Evolutionary conservation across 2,888 invertebrate species (phyloP).

Genomic region (Stenodera caucasica): DNA sequence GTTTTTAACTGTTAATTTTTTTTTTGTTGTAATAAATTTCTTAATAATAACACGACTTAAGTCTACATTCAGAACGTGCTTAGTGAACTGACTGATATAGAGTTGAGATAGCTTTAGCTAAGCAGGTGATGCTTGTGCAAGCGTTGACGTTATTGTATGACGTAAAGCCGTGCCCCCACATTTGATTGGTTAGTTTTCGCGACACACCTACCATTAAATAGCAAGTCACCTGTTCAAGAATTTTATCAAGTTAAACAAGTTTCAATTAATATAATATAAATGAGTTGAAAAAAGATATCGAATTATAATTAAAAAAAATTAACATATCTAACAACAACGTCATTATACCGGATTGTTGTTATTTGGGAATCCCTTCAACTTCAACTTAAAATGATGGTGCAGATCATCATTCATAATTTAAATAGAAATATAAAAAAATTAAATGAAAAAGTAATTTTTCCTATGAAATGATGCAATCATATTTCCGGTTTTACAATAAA

Average conservation of each 20-base stretch:
- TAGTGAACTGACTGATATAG: conserved; percentile 22
- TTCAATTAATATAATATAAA: not conserved
- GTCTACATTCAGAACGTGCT: conserved; percentile 14
- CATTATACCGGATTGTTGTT: not conserved
- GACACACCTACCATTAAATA: conserved; percentile 30
- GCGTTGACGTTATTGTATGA: conserved; percentile 22
- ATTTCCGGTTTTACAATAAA: not conserved
- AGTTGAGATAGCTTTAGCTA: conserved; percentile 16
- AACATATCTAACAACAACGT: not conserved
- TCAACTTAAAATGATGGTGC: not conserved
- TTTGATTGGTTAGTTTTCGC: conserved; percentile 25
- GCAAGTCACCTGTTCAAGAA: conserved; percentile 25
- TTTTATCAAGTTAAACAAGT: conserved; percentile 2
- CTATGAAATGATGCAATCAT: not conserved
- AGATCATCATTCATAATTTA: no score
- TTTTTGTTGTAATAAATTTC: not conserved
- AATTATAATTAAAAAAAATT: conserved; percentile 13
- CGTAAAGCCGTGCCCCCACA: conserved; percentile 33
- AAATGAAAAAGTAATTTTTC: not conserved
- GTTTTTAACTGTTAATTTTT: not conserved
- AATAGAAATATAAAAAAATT: no score
- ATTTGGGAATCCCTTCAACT: not conserved
- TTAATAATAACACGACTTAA: conserved; percentile 15
- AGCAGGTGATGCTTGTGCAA: conserved; percentile 30
- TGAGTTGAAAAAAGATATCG: no score